A percentile compares a stretch with the other conserved stretches of the same genome.
Conservation (phyloP, 1,140 invertebrate genomes). For the Neoseiulus cucumeris region DNA sequence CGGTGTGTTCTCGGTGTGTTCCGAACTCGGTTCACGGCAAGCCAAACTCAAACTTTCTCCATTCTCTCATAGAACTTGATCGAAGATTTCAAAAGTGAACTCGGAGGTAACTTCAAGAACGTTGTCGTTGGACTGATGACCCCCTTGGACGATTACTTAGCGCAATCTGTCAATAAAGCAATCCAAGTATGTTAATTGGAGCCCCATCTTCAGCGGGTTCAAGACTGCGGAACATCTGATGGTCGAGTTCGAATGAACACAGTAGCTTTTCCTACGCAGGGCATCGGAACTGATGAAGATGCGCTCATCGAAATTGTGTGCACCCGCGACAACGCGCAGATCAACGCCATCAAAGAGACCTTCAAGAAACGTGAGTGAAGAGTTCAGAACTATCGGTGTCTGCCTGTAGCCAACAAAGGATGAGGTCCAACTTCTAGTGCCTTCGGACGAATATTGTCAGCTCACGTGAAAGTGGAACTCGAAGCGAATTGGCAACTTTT, state of each 20-base stretch:
- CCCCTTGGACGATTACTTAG: conserved; percentile 64
- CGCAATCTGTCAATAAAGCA: conserved; percentile 61
- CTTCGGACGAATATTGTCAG: conserved; percentile 16
- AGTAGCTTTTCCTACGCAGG: conserved; percentile 23
- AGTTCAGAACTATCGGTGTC: conserved; percentile 28
- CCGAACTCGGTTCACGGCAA: no score
- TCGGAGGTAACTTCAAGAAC: conserved; percentile 73
- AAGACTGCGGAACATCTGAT: no score
- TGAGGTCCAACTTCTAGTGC: no score
- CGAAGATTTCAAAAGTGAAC: conserved; percentile 69
- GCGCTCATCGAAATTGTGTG: conserved; percentile 25
- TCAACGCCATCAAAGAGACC: conserved; percentile 24
- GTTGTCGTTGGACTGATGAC: conserved; percentile 67
- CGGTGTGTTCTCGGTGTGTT: no score
- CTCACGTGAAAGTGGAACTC: no score
- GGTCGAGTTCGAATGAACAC: no score
- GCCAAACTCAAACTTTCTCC: no score
- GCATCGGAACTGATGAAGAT: conserved; percentile 31
- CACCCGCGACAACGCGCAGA: conserved; percentile 24
- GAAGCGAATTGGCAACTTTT: no score
- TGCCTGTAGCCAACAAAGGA: conserved; percentile 34
- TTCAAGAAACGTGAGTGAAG: conserved; percentile 23
- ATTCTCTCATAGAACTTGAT: conserved; percentile 52
- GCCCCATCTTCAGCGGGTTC: no score
- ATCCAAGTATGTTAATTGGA: conserved; percentile 31